These are phyloP conservation scores for Belonocnema kinseyi DNA, from an alignment of 1,140 invertebrate species.

Conservation along the genomic window DNA sequence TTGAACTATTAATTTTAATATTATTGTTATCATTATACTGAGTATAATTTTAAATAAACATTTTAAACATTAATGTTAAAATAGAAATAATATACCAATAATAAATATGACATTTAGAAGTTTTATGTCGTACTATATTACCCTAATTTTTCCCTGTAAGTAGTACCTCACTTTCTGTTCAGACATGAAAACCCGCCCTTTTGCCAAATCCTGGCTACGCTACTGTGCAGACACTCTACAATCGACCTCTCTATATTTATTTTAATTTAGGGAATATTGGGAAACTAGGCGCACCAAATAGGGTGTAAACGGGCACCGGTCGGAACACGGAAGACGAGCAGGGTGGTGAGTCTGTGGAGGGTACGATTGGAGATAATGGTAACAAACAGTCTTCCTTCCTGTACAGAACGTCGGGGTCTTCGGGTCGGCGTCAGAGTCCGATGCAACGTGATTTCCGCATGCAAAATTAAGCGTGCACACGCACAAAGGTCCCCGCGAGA, in stretches of 20 bases:
- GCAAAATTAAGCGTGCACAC: slow-evolving; percentile 69
- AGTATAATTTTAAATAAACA: no score
- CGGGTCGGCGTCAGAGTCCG: slow-evolving; percentile 45
- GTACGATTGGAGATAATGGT: slow-evolving; percentile 61
- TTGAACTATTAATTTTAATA: no score
- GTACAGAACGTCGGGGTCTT: slow-evolving; percentile 57
- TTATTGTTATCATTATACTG: no score
- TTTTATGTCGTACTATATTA: no score
- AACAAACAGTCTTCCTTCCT: slow-evolving; percentile 66
- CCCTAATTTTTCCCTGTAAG: no score
- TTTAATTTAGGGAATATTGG: slow-evolving; percentile 33
- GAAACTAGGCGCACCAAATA: slow-evolving; percentile 38
- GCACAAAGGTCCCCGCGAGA: slow-evolving; percentile 61
- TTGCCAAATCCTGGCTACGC: no score
- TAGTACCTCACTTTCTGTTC: no score
- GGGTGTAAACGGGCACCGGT: slow-evolving; percentile 40
- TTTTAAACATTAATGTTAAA: no score
- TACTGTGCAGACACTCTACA: no score
- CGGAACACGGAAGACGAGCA: slow-evolving; percentile 37
- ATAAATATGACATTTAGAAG: no score
- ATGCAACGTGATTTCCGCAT: slow-evolving; percentile 69
- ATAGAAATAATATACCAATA: no score
- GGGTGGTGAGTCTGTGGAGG: slow-evolving; percentile 45
- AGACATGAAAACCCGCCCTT: no score
- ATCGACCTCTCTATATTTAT: slow-evolving; percentile 42